Conservation (phyloP, 2,113 vertebrate species). For the Camelus bactrianus region DNA sequence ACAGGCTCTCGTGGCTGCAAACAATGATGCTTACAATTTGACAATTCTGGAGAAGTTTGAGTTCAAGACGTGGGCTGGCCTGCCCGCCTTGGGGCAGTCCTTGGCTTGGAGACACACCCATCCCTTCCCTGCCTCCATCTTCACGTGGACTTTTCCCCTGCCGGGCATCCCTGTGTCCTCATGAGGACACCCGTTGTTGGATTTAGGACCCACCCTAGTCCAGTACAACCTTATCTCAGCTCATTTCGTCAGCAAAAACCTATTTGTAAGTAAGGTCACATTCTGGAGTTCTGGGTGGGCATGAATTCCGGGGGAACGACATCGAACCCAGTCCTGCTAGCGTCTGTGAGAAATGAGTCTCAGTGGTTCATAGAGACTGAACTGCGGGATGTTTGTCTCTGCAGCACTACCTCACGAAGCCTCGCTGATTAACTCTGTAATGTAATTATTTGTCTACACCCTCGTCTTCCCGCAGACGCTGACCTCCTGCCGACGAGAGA, state of each 20-base stretch:
- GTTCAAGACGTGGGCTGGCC: not conserved
- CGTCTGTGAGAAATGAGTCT: rapidly evolving
- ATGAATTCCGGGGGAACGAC: too few relatives aligned
- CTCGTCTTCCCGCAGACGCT: rapidly evolving
- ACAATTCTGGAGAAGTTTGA: not conserved
- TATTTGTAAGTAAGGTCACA: not conserved
- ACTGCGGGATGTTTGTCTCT: not conserved
- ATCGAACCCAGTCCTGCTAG: rapidly evolving
- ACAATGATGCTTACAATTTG: rapidly evolving
- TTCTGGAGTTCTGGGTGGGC: not conserved
- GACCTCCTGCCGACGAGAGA: rapidly evolving
- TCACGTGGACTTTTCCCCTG: not conserved
- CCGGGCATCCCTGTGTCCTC: not conserved
- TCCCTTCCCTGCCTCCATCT: not conserved
- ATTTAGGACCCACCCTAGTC: not conserved
- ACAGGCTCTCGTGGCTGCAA: too few relatives aligned
- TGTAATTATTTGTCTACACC: not conserved
- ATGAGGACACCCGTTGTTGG: not conserved
- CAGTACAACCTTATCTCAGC: too few relatives aligned
- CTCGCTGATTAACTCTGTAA: rapidly evolving
- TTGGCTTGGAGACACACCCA: not conserved
- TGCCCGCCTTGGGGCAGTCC: not conserved
- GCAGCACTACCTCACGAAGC: rapidly evolving
- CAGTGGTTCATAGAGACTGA: rapidly evolving
- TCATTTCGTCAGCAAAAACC: not conserved